These are phyloP conservation scores for Odobenus rosmarus DNA, from an alignment of 2,113 vertebrate species.

Conservation along the genomic window DNA sequence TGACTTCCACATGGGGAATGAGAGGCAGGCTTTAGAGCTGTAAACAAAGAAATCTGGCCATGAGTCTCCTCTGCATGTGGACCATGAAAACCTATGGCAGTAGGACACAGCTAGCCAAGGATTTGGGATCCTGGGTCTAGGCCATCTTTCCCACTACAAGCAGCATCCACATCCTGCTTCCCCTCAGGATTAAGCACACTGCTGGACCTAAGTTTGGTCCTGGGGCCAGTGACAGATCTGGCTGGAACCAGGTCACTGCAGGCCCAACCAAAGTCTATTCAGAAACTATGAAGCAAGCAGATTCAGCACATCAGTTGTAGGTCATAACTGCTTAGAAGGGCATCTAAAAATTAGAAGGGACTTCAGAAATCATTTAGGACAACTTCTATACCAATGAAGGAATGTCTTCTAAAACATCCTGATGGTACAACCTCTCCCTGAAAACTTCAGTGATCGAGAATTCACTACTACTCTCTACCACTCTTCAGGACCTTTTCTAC, in stretches of 20 bases:
- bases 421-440: not conserved
- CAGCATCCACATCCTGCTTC: not conserved
- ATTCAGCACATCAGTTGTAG: not conserved
- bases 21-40: not conserved
- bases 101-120: not conserved
- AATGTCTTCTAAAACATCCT: not conserved
- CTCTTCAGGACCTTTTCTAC: not conserved
- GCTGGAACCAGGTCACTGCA: not conserved
- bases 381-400: not conserved
- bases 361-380: not conserved
- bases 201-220: not conserved
- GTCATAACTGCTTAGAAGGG: slow-evolving; percentile 14
- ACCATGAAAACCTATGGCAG: not conserved
- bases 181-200: not conserved
- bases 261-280: not conserved
- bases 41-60: not conserved
- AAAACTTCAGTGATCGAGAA: not conserved
- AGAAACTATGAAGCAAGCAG: not conserved
- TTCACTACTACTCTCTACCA: not conserved
- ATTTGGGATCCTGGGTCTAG: not conserved
- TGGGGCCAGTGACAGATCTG: not conserved
- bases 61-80: not conserved
- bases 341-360: slow-evolving; percentile 60
- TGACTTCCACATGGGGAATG: not conserved
- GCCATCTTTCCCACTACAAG: not conserved